These are phyloP conservation scores for Cotesia glomerata DNA, from an alignment of 1,140 invertebrate species.

Conservation along the genomic window DNA sequence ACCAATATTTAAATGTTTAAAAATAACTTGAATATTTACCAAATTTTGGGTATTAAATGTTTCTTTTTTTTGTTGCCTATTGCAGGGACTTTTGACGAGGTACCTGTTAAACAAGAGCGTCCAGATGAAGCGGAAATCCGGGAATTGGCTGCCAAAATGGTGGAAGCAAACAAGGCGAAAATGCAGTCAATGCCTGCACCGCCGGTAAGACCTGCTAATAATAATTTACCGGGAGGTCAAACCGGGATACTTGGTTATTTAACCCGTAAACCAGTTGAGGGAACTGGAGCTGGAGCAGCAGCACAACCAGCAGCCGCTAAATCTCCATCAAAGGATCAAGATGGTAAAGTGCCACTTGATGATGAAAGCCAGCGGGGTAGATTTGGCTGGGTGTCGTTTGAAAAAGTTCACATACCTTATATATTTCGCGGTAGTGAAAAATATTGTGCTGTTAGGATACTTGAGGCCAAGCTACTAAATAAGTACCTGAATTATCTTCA, in stretches of 20 bases:
- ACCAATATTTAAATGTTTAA: too few relatives aligned
- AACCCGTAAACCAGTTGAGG: conserved; percentile 50
- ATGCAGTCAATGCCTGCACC: conserved; percentile 62
- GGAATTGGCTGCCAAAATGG: conserved; percentile 84
- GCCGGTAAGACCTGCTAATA: conserved; percentile 37
- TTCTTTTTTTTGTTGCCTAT: conserved; percentile 11
- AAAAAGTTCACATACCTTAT: conserved; percentile 85
- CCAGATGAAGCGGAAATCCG: conserved; percentile 86
- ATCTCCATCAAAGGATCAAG: conserved; percentile 38
- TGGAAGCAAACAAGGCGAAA: conserved; percentile 83
- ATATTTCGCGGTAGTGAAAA: conserved; percentile 83
- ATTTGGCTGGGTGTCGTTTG: conserved; percentile 89
- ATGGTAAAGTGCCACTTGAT: conserved; percentile 66
- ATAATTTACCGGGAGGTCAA: conserved; percentile 42
- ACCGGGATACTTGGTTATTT: conserved; percentile 69
- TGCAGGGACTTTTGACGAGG: conserved; percentile 46
- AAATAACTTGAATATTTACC: too few relatives aligned
- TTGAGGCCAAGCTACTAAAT: conserved; percentile 86
- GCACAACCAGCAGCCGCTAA: conserved; percentile 33
- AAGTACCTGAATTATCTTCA: conserved; percentile 83
- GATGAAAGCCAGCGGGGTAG: conserved; percentile 82
- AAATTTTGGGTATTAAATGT: neutral
- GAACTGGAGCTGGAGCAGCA: conserved; percentile 32
- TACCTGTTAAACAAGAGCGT: conserved; percentile 78
- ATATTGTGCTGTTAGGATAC: conserved; percentile 89